Percentiles rank a stretch among this genome's conserved stretches.
These are phyloP conservation scores for Pygmarrhopalites habei DNA, from an alignment of 1,140 invertebrate genomes.

Conservation along the genomic window DNA sequence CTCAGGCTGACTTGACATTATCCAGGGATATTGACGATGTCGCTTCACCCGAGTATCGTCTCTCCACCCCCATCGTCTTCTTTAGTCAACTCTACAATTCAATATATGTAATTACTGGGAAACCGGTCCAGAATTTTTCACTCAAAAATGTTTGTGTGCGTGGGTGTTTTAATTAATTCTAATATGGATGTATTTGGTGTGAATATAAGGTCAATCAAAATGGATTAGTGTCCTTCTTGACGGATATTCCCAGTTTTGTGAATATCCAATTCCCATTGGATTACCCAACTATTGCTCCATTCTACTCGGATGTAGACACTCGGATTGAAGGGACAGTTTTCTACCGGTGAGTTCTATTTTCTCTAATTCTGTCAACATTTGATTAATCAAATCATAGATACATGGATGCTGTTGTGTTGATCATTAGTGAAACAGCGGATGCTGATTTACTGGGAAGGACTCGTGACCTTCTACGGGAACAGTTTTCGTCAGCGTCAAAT, in stretches of 20 bases:
- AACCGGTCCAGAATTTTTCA: too few relatives aligned
- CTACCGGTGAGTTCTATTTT: constrained; percentile 61
- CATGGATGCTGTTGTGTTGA: too few relatives aligned
- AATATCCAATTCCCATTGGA: constrained; percentile 84
- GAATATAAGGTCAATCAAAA: constrained; percentile 90
- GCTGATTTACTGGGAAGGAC: constrained; percentile 57
- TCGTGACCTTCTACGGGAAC: constrained; percentile 56
- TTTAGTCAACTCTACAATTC: constrained; percentile 61
- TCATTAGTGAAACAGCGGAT: constrained; percentile 58
- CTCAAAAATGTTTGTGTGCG: too few relatives aligned
- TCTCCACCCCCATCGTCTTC: constrained; percentile 60
- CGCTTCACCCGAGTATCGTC: constrained; percentile 45
- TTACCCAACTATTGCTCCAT: constrained; percentile 79
- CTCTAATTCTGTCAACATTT: neutral
- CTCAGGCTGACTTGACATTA: constrained; percentile 17
- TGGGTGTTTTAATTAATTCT: neutral
- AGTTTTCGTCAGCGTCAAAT: constrained; percentile 58
- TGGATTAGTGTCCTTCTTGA: constrained; percentile 81
- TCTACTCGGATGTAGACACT: constrained; percentile 86
- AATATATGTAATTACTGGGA: constrained; percentile 71
- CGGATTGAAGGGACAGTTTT: constrained; percentile 64
- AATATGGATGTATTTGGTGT: too few relatives aligned
- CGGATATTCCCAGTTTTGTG: constrained; percentile 72
- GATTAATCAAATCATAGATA: too few relatives aligned
- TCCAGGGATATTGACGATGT: constrained; percentile 43